These are phyloP conservation scores for Phaethon lepturus DNA, from an alignment of 2,113 vertebrate genomes.

Conservation along the genomic window DNA sequence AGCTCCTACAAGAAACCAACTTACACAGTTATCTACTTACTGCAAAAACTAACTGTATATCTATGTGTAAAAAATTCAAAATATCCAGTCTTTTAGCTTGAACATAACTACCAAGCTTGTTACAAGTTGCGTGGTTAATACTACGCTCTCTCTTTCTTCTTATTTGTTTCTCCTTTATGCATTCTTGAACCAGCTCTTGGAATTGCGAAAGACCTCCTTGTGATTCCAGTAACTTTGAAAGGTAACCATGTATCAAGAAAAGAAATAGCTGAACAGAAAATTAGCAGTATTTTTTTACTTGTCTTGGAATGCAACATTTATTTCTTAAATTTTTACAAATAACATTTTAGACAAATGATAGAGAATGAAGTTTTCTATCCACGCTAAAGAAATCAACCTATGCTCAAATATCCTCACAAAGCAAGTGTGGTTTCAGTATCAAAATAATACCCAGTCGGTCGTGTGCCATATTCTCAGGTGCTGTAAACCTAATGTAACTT, in stretches of 20 bases:
- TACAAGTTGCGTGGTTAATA: background rate
- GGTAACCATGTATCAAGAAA: background rate
- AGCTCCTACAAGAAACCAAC: background rate
- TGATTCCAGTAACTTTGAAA: background rate
- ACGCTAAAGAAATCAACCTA: background rate
- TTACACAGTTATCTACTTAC: background rate
- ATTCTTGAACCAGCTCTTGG: background rate
- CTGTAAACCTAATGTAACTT: background rate
- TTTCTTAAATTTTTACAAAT: background rate
- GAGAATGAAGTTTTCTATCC: background rate
- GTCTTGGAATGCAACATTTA: background rate
- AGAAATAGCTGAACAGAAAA: background rate
- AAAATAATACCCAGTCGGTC: background rate
- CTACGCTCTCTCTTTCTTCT: background rate
- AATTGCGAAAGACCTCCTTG: background rate
- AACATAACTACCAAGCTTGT: background rate
- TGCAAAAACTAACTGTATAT: background rate
- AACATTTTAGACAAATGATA: background rate
- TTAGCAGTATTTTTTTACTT: background rate
- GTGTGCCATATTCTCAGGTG: background rate
- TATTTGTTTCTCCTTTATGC: background rate
- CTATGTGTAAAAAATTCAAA: background rate
- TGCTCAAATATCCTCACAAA: background rate
- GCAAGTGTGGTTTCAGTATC: background rate
- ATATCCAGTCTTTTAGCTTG: background rate